Evolutionary conservation across 2,797 vertebrate genomes (phyloP).

Genomic region (Hozukius guyotensis): DNA sequence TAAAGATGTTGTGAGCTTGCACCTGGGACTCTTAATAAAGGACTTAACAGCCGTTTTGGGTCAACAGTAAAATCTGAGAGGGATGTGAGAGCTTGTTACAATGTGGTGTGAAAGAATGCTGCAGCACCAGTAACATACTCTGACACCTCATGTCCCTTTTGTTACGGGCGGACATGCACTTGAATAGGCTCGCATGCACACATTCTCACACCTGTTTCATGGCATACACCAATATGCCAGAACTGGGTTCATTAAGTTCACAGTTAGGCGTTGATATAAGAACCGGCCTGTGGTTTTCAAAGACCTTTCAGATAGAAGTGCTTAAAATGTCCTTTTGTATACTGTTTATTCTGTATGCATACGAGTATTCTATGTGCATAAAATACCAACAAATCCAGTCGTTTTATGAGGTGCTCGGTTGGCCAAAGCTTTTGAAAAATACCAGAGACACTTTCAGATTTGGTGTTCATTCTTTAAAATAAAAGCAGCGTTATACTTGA

Average conservation of each 20-base stretch:
- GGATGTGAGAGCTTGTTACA: constrained; percentile 70
- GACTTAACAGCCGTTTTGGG: constrained; percentile 69
- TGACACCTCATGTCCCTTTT: constrained; percentile 63
- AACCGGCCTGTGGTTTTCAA: constrained; percentile 6
- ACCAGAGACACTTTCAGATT: background rate
- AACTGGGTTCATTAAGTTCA: constrained; percentile 51
- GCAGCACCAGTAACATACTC: constrained; percentile 38
- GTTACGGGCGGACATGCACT: constrained; percentile 24
- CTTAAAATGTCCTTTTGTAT: background rate
- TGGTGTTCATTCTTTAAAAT: background rate
- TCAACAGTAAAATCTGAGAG: constrained; percentile 69
- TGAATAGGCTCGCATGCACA: constrained; percentile 24
- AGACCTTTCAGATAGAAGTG: constrained; percentile 5
- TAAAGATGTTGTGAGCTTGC: constrained; percentile 69
- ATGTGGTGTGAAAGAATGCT: constrained; percentile 69
- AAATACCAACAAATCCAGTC: background rate
- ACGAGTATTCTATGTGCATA: background rate
- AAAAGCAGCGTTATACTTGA: background rate
- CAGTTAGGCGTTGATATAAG: background rate
- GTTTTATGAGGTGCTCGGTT: background rate
- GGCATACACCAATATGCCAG: constrained; percentile 35
- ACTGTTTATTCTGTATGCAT: background rate
- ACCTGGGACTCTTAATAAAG: constrained; percentile 80
- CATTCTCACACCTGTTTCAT: constrained; percentile 62
- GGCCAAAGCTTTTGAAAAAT: background rate